Evolutionary conservation across 2,113 vertebrate genomes (phyloP).

Genomic region (Halichoerus grypus): DNA sequence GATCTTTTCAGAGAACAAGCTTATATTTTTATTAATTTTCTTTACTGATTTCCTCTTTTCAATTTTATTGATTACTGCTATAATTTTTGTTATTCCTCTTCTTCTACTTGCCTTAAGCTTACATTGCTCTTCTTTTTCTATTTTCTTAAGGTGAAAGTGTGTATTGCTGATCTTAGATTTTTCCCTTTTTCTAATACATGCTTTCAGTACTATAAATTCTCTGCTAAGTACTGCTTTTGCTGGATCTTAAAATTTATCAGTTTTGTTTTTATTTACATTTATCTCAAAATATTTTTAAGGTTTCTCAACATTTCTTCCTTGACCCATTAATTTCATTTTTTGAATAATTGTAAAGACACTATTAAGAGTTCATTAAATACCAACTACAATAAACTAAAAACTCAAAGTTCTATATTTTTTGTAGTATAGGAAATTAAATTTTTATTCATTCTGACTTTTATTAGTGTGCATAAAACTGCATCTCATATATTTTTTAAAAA

Average conservation of each 20-base stretch:
- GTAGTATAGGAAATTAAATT: background rate
- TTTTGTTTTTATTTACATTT: constrained; percentile 29
- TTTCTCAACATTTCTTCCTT: background rate
- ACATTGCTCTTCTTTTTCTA: background rate
- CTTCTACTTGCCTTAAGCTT: background rate
- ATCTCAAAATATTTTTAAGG: background rate
- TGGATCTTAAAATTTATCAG: background rate
- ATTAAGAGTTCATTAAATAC: background rate
- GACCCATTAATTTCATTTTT: background rate
- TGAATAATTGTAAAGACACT: background rate
- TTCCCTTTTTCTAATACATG: background rate
- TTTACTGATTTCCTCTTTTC: background rate
- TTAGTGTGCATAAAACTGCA: background rate
- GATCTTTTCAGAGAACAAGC: background rate
- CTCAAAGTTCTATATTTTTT: background rate
- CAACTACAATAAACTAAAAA: background rate
- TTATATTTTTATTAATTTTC: background rate
- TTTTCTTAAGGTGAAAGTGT: background rate
- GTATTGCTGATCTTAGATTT: background rate
- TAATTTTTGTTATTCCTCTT: background rate
- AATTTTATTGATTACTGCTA: background rate
- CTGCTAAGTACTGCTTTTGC: background rate
- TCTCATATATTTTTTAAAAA: background rate
- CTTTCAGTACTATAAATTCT: background rate
- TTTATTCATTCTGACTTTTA: background rate